Evolutionary conservation across 2,113 vertebrate species (phyloP), one percentile per base, ranked within the genome.

Genomic region (Solenodon paradoxus): DNA sequence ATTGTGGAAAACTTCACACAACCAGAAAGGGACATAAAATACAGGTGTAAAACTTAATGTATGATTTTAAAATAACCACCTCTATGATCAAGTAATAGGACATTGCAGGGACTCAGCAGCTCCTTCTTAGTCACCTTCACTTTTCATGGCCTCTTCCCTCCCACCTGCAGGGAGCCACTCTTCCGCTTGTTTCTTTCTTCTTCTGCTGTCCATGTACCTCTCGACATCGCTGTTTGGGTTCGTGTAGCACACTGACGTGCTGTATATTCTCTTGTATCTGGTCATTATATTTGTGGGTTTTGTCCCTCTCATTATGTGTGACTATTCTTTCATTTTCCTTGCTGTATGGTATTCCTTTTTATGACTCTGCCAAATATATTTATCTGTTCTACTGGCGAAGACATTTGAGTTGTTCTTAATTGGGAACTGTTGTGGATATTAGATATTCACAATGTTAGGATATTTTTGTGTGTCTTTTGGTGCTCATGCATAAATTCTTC

Each of bases 51-150:
- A 78, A 72, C 47, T 47, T 80, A 59, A 15, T 72, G 66, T 79
- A 61, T 93, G 90, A 53, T 88, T 93, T 91, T 32, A 72, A 88
- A 92, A 69, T 40, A 71, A 83, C 64, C 17, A 61, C 57, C 17
- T 80, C 28, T 72, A 19, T 68, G 30, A 42, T 83, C 42, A 53
- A 42, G 28, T 38, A 79, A 22, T 78, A 72, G 49, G 35, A 61
- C 17, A 7, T 30, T 72, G 28, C 38, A 61, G 57, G 64, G 45
- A 63, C 7, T 24, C 9, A 13, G 22, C 17, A 90, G 79, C 4
- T 3, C 51, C 19, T 68, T 71, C 11, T 45, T 59, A 38, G 35
- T 32, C 24, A 40, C 42, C 17, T 84, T 75, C 66, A 24, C 68
- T n/a, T 49, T 24, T 80, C 20, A 9, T 5, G 38, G 40, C 19